Evolutionary conservation across 2,797 vertebrate genomes (phyloP), one percentile per base, ranked within the genome.

Genomic region (Eutrigla gurnardus): DNA sequence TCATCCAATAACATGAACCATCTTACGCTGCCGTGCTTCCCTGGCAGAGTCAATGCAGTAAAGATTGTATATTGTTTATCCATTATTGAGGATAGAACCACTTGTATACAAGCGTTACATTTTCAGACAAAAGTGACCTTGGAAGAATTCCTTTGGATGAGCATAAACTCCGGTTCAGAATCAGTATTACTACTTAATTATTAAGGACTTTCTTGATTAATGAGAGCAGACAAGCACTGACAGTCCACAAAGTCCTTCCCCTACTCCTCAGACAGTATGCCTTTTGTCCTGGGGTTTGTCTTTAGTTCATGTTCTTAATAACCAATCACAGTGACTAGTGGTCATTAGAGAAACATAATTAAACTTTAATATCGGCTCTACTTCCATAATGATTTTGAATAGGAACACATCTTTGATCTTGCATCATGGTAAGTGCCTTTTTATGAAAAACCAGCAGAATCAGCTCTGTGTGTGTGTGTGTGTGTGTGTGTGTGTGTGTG

Each of bases 351-450:
- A 63, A 78, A 78, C 45, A 64, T 40, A 50, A 65, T 72, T 59
- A 43, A 82, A 74, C 42, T 69, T 55, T 75, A 70, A 78, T 66
- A 60, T 17, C 46, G 14, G 33, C 58, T 70, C 14, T 76, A 61
- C 54, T 62, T 65, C 67, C 14, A 15, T 37, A 70, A 61, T 62
- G 10, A 74, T 78, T 61, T 67, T 37, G 4, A 73, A 70, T 54
- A 66, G 43, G 10, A 69, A n/a, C 25, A 32, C 36, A 63, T 59
- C 66, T 76, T 86, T 72, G 75, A 77, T 80, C 65, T 81, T 43
- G 25, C 17, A 36, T 46, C 7, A 25, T 36, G 12, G 62, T 54
- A 70, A 72, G 36, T 53, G n/a, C 3, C 39, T 75, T 64, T 62
- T 73, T 25, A 25, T 2, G 54, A 6, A 62, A 72, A 81, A 73